Evolutionary conservation across 2,797 vertebrate genomes (phyloP).

Genomic region (Liasis olivaceus): DNA sequence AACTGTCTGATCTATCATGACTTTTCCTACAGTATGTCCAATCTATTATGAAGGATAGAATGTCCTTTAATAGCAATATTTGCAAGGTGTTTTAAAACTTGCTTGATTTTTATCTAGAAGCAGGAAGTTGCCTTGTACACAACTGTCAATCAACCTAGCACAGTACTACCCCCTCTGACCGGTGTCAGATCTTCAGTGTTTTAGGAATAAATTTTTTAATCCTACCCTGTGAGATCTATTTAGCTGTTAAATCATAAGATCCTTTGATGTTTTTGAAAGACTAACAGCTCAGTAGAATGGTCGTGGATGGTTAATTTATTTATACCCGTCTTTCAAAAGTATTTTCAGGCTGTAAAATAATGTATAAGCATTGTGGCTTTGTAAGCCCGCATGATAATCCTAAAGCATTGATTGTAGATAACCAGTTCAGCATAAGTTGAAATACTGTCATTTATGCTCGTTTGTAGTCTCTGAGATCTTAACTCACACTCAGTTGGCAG

Average conservation of each 20-base stretch:
- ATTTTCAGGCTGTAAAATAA: not conserved
- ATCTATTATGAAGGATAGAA: too few species aligned
- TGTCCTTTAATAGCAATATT: too few species aligned
- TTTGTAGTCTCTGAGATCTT: not conserved
- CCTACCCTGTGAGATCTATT: not conserved
- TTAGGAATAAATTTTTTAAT: not conserved
- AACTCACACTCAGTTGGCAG: not conserved
- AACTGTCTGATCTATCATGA: not conserved
- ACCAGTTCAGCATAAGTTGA: not conserved
- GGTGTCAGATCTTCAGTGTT: not conserved
- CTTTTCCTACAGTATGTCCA: not conserved
- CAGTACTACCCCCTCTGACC: not conserved
- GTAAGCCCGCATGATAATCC: not conserved
- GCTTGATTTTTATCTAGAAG: not conserved
- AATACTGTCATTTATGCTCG: not conserved
- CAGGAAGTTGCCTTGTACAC: not conserved
- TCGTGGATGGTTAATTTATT: not conserved
- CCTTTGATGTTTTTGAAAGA: not conserved
- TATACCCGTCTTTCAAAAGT: constrained; percentile 6
- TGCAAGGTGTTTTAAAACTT: not conserved
- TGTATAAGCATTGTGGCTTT: constrained; percentile 11
- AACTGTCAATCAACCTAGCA: not conserved
- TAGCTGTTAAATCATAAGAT: not conserved
- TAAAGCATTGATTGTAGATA: constrained; percentile 25
- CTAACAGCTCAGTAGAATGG: not conserved